These are phyloP conservation scores for Megathymus violae DNA, from an alignment of 1,140 invertebrate species.

Conservation along the genomic window DNA sequence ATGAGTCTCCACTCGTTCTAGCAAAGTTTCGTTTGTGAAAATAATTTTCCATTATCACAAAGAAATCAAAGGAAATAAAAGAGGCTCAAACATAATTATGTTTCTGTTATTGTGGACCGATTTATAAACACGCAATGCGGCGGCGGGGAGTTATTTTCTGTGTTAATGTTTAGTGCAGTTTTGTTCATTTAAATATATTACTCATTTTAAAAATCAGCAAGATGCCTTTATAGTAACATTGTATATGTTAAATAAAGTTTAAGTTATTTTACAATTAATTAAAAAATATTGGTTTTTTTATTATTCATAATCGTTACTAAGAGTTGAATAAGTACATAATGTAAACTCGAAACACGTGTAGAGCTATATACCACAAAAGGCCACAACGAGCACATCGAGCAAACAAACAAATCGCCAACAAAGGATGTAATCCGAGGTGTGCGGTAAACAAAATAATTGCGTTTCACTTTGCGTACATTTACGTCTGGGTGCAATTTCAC, in stretches of 20 bases:
- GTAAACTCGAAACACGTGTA: background rate
- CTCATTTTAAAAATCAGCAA: no score
- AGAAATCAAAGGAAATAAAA: constrained; percentile 3
- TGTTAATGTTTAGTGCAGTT: no score
- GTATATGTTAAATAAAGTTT: no score
- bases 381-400: constrained; percentile 14
- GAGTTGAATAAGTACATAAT: no score
- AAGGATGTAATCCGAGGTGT: constrained; percentile 17
- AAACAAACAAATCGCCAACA: constrained; percentile 14
- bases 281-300: no score
- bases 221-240: no score
- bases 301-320: no score
- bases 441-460: constrained; percentile 24
- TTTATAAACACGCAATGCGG: no score
- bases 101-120: background rate
- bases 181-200: no score
- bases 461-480: constrained; percentile 19
- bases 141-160: background rate
- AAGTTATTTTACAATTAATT: no score
- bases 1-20: background rate
- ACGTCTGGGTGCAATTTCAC: constrained; percentile 13
- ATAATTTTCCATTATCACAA: background rate
- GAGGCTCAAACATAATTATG: background rate
- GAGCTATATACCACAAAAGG: background rate
- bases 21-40: background rate